Base-by-base conservation (phyloP, 2,888 invertebrate genomes). In the Acleris cristana region DNA sequence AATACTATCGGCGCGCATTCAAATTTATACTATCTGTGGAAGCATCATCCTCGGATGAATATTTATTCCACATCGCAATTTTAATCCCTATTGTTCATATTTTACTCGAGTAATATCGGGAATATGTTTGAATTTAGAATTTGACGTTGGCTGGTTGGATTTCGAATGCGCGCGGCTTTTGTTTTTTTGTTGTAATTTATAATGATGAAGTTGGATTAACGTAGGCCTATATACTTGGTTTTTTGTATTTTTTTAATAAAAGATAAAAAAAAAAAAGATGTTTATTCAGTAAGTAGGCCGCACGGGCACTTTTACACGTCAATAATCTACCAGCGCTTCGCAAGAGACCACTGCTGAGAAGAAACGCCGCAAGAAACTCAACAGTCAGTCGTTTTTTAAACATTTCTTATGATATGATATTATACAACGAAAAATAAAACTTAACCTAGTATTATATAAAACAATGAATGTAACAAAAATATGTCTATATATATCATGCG, bases 1-100 rank as follows among this genome's bases (percentile, higher is more conserved):
- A 90, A 90, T 90, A 86, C 82, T 90, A 90, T 90, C 90, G 81
- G 84, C 76, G 69, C 75, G 80, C 82, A 91, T 91, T 90, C 86
- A 89, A 90, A 89, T 88, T 84, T 76, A 40, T 40, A 79, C 69
- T 90, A 90, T 90, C 90, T 78, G 75, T 71, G 72, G 78, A 82
- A 81, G 81, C 81, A 90, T 91, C 90, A 82, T 74, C 69, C 73
- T 74, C 68, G 82, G 81, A 90, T 91, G 90, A 90, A 91, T 91
- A 90, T 91, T 89, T 90, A 91, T 90, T 86, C 85, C 71, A 80
- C 80, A 81, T 69, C 63, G 70, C 64, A 54, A 67, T 65, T 70
- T 69, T 70, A 72, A 70, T 72, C 64, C 69, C 66, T 57, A 70
- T 70, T 67, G 70, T 67, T 69, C 59, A 58, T 63, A 67, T 66